Conservation (phyloP, 1,140 invertebrate species). For the Drosophila grimshawi region DNA sequence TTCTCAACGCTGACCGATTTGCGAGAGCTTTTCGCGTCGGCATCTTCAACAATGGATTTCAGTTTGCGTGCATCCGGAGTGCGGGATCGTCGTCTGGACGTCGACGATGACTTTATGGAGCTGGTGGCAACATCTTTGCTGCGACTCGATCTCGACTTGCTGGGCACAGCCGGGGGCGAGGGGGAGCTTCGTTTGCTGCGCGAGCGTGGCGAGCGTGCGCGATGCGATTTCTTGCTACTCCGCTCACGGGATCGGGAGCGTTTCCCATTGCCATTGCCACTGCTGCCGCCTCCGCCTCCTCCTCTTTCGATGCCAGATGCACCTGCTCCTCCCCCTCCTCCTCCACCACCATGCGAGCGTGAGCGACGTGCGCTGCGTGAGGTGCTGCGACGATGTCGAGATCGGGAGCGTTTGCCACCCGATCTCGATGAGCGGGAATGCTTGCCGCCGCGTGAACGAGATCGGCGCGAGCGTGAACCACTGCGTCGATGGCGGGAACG, state of each 20-base stretch:
- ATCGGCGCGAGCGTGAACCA: slow-evolving; percentile 75
- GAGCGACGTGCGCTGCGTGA: slow-evolving; percentile 66
- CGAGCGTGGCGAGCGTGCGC: slow-evolving; percentile 77
- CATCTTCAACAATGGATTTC: slow-evolving; percentile 75
- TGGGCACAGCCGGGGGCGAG: slow-evolving; percentile 56
- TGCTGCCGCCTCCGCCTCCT: background rate
- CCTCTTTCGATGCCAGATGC: background rate
- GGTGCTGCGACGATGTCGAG: slow-evolving; percentile 79
- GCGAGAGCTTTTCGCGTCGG: slow-evolving; percentile 75
- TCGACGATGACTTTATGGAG: slow-evolving; percentile 32
- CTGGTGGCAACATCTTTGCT: slow-evolving; percentile 64
- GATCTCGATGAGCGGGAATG: slow-evolving; percentile 72
- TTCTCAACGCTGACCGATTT: slow-evolving; percentile 85
- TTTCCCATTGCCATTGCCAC: slow-evolving; percentile 55
- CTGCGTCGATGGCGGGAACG: slow-evolving; percentile 85
- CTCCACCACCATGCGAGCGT: slow-evolving; percentile 84
- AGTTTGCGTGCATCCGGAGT: slow-evolving; percentile 72
- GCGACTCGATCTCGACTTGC: slow-evolving; percentile 72
- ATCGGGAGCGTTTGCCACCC: slow-evolving; percentile 85
- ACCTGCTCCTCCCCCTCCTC: slow-evolving; percentile 17
- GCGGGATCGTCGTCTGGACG: slow-evolving; percentile 72
- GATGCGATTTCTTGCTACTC: slow-evolving; percentile 73
- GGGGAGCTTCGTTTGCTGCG: slow-evolving; percentile 79
- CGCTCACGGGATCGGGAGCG: slow-evolving; percentile 86
- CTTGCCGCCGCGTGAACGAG: slow-evolving; percentile 85